These are phyloP conservation scores for Parnassius orleans DNA, from an alignment of 2,888 invertebrate genomes.

Conservation along the genomic window DNA sequence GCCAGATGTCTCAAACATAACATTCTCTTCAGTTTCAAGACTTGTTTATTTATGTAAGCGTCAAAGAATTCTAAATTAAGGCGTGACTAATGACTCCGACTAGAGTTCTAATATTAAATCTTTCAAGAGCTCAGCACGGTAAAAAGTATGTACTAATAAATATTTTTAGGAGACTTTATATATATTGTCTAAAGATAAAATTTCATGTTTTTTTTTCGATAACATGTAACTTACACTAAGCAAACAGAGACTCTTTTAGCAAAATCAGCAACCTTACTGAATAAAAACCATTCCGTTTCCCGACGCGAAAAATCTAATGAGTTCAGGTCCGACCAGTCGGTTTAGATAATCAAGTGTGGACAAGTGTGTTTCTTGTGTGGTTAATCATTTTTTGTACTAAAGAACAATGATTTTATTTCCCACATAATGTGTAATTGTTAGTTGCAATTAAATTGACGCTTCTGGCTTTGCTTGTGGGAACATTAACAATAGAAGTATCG, in stretches of 20 bases:
- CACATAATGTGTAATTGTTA: constrained; percentile 28
- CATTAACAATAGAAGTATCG: constrained; percentile 3
- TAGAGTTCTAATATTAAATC: constrained; percentile 21
- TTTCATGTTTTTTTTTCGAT: not conserved
- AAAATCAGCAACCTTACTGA: constrained; percentile 15
- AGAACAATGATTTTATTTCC: constrained; percentile 39
- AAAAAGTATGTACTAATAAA: constrained; percentile 9
- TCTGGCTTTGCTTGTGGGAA: constrained; percentile 11
- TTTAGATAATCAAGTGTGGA: constrained; percentile 41
- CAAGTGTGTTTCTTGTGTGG: constrained; percentile 35
- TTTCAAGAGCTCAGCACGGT: not conserved
- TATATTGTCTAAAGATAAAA: too few species aligned
- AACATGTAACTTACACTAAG: constrained; percentile 52
- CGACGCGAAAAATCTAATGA: constrained; percentile 37
- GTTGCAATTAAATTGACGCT: constrained; percentile 14
- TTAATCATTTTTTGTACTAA: constrained; percentile 34
- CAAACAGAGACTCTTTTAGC: constrained; percentile 48
- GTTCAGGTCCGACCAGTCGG: constrained; percentile 48
- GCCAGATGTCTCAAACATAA: constrained; percentile 60
- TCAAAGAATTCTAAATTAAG: constrained; percentile 50
- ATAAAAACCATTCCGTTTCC: constrained; percentile 31
- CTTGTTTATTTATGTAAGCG: constrained; percentile 52
- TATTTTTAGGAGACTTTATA: too few species aligned
- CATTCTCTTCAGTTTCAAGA: constrained; percentile 40
- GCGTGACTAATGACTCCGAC: constrained; percentile 36